Evolutionary conservation across 1,140 invertebrate genomes (phyloP), one percentile per base, ranked within the genome.

Genomic region (Heliconius himera): DNA sequence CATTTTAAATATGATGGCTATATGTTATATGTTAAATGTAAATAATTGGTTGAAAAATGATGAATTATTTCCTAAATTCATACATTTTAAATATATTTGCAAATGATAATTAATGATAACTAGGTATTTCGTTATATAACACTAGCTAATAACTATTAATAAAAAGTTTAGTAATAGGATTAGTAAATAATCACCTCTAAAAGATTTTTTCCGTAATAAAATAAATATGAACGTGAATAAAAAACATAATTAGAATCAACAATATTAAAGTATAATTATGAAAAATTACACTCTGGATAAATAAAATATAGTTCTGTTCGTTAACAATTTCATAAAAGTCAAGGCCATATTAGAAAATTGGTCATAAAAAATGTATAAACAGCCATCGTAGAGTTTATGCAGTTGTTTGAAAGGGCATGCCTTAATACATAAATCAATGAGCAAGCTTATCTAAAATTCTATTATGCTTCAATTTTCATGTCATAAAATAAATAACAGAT

Each of bases 321-420:
- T 74, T n/a, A 26, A 70, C 4, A 73, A 29, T 66, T 29, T 66
- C 26, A 66, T 66, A 73, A 78, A 78, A 56, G 77, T 74, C 71
- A 73, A 78, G 56, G 26, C 77, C 22, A 78, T 78, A 70, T 74
- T n/a, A 66, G 54, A 74, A 70, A 74, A 78, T 78, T 78, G 54
- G 36, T 78, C 56, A 78, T 78, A 70, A 78, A 78, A 78, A 20
- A 77, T 49, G 33, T 29, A 78, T 49, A 51, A 41, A 29, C 51
- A 60, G 22, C 73, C 36, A 74, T 70, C 54, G 29, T 74, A n/a
- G 13, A 18, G 54, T 60, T 3, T 60, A 60, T 60, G 54, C 22
- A 66, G 54, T 66, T 20, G 8, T 41, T 49, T 70, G 54, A 78
- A 78, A 74, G 13, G 72, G 54, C 56, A 51, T n/a, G 46, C 73